Base-by-base conservation (phyloP, 2,888 invertebrate species). In the Bedellia somnulentella region DNA sequence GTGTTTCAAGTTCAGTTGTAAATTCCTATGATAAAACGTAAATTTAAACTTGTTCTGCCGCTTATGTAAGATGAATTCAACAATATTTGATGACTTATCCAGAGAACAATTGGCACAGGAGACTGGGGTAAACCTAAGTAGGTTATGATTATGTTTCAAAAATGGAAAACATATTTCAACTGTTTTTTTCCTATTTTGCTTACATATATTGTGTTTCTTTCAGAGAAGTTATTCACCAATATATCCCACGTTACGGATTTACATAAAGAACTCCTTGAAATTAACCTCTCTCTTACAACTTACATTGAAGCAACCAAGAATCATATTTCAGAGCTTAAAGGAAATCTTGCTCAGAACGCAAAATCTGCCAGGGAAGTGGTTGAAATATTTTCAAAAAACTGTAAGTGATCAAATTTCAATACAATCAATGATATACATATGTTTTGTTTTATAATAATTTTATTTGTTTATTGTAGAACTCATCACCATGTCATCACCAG, bases 61-160 rank as follows among this genome's bases (percentile, higher is more conserved):
- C n/a, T n/a, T n/a, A n/a, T 39, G 46, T 67, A 75, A 67, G 51
- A 75, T 75, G 73, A 64, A 73, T 71, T 73, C 73, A 44, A 52
- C 54, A 55, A 47, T 55, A 48, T 61, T 54, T 45, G 62, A 66
- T 37, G 68, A 70, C 52, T 48, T 61, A 40, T 52, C 52, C 43
- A 58, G 60, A 42, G 66, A 70, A 47, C 46, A 61, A 45, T 57
- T 68, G 43, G 59, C 64, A 39, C 52, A 47, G 37, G 59, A 64
- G 44, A 52, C 59, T 40, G 57, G 61, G 36, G 60, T 61, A 52
- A 62, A 57, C 54, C 37, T 71, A 46, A 52, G 73, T 75, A 63
- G 63, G 71, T 68, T 67, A 68, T 57, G 47, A 22, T 8, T 15
- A 14, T 23, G 15, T 53, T 66, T 64, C 46, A 49, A 59, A 67